Evolutionary conservation across 37 sponge, comb jelly and placozoan genomes (phyloP), one percentile per base, ranked within the genome.

Genomic region (Haliclona indistincta): DNA sequence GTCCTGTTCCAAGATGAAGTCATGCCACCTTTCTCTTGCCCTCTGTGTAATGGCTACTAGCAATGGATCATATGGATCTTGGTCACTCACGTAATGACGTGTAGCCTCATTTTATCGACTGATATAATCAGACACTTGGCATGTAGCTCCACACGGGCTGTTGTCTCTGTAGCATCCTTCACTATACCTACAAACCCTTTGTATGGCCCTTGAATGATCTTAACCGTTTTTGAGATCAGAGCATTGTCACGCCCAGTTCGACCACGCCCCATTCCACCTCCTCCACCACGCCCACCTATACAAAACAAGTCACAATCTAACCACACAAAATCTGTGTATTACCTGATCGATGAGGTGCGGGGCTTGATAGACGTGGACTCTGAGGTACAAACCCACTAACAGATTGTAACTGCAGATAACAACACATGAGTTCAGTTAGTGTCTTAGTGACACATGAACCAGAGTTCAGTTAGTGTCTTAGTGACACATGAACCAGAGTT

Each of bases 111-210:
- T 35, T 75, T 42, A 61, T 96, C 97, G 28, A 96, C 97, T 43
- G 94, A 88, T 42, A 96, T 96, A 17, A 92, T 93, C 44, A 93
- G 88, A 56, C 93, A 92, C 63, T 71, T 86, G 38, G 93, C 77
- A 78, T 98, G 99, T 30, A 98, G 85, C 75, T 98, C 99, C 37
- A 98, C 88, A 22, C 99, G 62, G 0, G 93, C 99, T 39, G 96
- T 92, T 11, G 82, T 74, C 36, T 98, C 99, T 37, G 99, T 98
- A 22, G 93, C 91, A 60, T 98, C 99, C 74, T 93, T 95, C 25
- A 95, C 96, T 20, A 98, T 98, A n/a, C 99, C 99, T 32, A 96
- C 81, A 71, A 90, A 96, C 29, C 94, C 91, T 49, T 98, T 98
- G 76, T 88, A 98, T 29, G 96, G 90, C 11, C 99, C 99, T 74